A percentile compares a stretch with the other conserved stretches of the same genome.
Evolutionary conservation across 2,797 vertebrate species (phyloP).

Genomic region (Parauchenoglanis ngamensis): DNA sequence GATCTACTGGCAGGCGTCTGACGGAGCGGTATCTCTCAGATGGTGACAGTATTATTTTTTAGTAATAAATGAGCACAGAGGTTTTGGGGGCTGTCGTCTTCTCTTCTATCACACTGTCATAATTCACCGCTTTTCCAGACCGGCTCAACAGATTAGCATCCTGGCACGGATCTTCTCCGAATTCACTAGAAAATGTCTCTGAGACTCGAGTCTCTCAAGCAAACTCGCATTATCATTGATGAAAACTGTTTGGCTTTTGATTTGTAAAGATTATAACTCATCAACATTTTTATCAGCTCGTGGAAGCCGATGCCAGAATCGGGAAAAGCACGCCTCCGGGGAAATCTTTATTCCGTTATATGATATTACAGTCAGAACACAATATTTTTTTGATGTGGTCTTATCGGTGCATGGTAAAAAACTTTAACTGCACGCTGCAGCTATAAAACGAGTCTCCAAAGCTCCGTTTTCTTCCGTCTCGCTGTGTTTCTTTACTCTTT

Average conservation of each 20-base stretch:
- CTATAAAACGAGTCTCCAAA: conserved; percentile 34
- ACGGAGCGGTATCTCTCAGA: conserved; percentile 45
- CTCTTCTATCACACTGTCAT: conserved; percentile 48
- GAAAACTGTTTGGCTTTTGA: not conserved
- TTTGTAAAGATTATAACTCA: not conserved
- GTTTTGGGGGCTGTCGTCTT: conserved; percentile 49
- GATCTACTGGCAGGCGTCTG: conserved; percentile 42
- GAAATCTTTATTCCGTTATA: conserved; percentile 37
- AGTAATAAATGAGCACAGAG: conserved; percentile 33
- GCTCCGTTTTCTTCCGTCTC: conserved; percentile 29
- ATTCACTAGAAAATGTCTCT: conserved; percentile 20
- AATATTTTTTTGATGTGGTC: conserved; percentile 50
- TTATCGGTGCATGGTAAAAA: conserved; percentile 36
- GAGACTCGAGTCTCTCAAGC: not conserved
- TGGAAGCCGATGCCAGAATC: not conserved
- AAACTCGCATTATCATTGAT: not conserved
- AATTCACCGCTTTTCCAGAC: conserved; percentile 48
- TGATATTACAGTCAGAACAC: conserved; percentile 41
- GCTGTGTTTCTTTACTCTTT: conserved; percentile 53
- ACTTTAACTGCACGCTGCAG: conserved; percentile 7
- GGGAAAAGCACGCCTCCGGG: not conserved
- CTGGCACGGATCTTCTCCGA: conserved; percentile 15
- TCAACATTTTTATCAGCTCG: not conserved
- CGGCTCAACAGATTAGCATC: conserved; percentile 38
- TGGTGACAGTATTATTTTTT: conserved; percentile 55